phyloP scores from a whole-genome alignment of 2,888 invertebrate genomes.

The Eumerus sabulonum region DNA sequence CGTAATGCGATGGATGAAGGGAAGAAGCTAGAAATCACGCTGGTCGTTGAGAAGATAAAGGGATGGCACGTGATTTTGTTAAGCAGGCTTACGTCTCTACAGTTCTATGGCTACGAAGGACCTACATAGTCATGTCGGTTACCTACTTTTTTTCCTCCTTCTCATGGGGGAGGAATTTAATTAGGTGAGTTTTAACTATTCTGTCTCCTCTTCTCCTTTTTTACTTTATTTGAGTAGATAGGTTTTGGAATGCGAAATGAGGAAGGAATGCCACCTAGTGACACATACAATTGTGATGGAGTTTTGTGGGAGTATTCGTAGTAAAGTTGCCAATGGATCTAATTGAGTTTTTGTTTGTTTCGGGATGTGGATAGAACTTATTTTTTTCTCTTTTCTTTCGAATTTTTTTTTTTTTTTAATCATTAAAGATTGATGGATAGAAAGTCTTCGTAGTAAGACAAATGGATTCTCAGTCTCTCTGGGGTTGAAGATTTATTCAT shows the following conservation, averaged over 20 bases:
- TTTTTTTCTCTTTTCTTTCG: too few relatives aligned
- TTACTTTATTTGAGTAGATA: background rate
- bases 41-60: constrained; percentile 1
- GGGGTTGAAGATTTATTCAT: too few relatives aligned
- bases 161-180: constrained; percentile 8
- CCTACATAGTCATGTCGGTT: background rate
- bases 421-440: too few relatives aligned
- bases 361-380: too few relatives aligned
- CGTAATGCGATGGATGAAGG: background rate
- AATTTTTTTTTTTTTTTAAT: too few relatives aligned
- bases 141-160: constrained; percentile 1
- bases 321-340: too few relatives aligned
- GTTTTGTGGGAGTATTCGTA: too few relatives aligned
- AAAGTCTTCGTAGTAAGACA: too few relatives aligned
- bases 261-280: too few relatives aligned
- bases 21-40: background rate
- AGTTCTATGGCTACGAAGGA: constrained; percentile 2
- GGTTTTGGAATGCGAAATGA: background rate
- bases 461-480: too few relatives aligned
- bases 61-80: constrained; percentile 21
- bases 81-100: constrained; percentile 3
- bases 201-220: background rate
- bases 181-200: constrained; percentile 13
- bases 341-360: too few relatives aligned
- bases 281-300: too few relatives aligned